Evolutionary conservation across 2,113 vertebrate species (phyloP), one percentile per base, ranked within the genome.

Genomic region (Chloroceryle aenea): DNA sequence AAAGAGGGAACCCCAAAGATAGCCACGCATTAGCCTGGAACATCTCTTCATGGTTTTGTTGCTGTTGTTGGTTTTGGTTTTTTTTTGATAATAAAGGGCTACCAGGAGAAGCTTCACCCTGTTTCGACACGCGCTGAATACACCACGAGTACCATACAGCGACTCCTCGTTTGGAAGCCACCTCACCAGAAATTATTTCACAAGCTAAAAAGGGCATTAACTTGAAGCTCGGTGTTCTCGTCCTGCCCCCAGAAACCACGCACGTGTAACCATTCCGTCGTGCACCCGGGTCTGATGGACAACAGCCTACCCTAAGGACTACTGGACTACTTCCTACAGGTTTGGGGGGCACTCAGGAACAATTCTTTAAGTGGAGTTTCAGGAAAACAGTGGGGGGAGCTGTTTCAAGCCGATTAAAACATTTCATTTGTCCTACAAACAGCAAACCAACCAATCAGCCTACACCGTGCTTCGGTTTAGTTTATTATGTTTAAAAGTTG

Each of bases 1-100:
- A 91, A 97, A 85, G 96, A 97, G 96, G 95, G 96, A 96, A 93
- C 95, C 94, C 98, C 97, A 98, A 98, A 98, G 97, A 97, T 79
- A 97, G 95, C 90, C 36, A n/a, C 30, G 50, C 59, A 61, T 69
- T 93, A 96, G 96, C 43, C 71, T 96, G 97, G 71, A 98, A 74
- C 92, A 92, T 76, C 91, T 87, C 94, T 30, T 40, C 0, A 1
- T 75, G 79, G 92, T 86, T 92, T 84, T 93, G 84, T 95, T 92
- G 95, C 67, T 83, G 78, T 89, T 93, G 76, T 91, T 88, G 59
- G 73, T 82, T 78, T 91, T 52, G 50, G n/a, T 29, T 17, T 36
- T 94, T 93, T 95, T 94, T 92, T 91, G 88, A 89, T 92, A 97
- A 97, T 97, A 97, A 97, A 97, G 45, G 89, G 91, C 90, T 88